Base-by-base conservation (phyloP, 1,140 invertebrate genomes). In the Agraylea sexmaculata region DNA sequence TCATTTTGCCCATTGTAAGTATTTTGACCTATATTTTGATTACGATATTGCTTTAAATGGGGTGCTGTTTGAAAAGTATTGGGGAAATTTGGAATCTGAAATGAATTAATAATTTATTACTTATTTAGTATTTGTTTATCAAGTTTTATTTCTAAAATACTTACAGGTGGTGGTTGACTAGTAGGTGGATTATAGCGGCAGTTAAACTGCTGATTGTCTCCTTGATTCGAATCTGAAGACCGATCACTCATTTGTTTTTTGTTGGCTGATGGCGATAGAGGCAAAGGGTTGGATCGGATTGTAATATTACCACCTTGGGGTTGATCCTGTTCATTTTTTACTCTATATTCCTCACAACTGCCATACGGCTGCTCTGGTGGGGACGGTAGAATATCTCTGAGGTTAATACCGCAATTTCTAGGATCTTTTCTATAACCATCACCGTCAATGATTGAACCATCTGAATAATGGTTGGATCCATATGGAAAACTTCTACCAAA, bases 351-450 rank as follows among this genome's bases (percentile, higher is more conserved):
- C 4, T 19, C 46, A 23, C 45, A 51, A 23, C 49, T 51, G 15
- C 42, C 49, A 27, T 51, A 51, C 0, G 49, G 49, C 20, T 51
- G 49, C 18, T 51, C 49, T 0, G 49, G 49, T 2, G 49, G 45
- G 11, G 49, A 45, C 5, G 49, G 49, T 17, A 51, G 29, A 37
- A 51, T 50, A 45, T 50, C 48, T 15, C 48, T 40, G 28, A 50
- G 37, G 29, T 50, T 51, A 10, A 51, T 51, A 23, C 27, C 42
- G 22, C 45, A 48, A 29, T 51, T 51, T 42, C 49, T 42, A 10
- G 19, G 21, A 2, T 46, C 42, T 36, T 51, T 46, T 37, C 43
- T 40, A 20, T 37, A 45, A n/a, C 17, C 36, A 29, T 46, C 41
- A 5, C 22, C 29, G 10, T 37, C 42, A 11, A 44, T 19, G 1